Base-by-base conservation (phyloP, 2,888 invertebrate species). In the Synanthedon andrenaeformis region DNA sequence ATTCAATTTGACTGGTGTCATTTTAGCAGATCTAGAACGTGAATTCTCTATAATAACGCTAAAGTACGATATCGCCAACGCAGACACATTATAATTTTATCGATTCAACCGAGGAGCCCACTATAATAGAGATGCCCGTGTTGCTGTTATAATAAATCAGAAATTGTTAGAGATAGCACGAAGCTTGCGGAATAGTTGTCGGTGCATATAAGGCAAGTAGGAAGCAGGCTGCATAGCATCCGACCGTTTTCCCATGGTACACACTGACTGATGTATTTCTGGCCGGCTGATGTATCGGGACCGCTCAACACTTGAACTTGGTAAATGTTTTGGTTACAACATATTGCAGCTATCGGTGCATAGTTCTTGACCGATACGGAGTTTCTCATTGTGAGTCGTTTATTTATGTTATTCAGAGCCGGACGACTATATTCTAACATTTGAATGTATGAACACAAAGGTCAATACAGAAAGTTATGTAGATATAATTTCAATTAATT, bases 201-300 rank as follows among this genome's bases (percentile, higher is more conserved):
- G 60, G 66, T 66, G 68, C 82, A 67, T 82, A 81, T 81, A 86
- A 70, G 83, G 85, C 72, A 67, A 76, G 72, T 70, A 77, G 80
- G 82, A 81, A 83, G 72, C 70, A 62, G 63, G 63, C 62, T 60
- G 65, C 66, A 63, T 67, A 68, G 67, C 66, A 55, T 59, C 56
- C 59, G 62, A 72, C 67, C 68, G 65, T 76, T 82, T 83, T 87
- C 85, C 83, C 86, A 86, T 82, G 77, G 72, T 68, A 65, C 63
- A 72, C 65, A 68, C 68, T 70, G 74, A 76, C 69, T 76, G 79
- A 83, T 78, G 76, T 74, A 77, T 81, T 72, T 73, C 74, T 76
- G 72, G 69, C 72, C 67, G 62, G 59, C 61, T 74, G 74, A 76
- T 77, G 65, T 74, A 78, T 69, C 65, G 61, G 59, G 69, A 72